Base-by-base conservation (phyloP, 1,140 invertebrate species). In the Drosophila repleta region DNA sequence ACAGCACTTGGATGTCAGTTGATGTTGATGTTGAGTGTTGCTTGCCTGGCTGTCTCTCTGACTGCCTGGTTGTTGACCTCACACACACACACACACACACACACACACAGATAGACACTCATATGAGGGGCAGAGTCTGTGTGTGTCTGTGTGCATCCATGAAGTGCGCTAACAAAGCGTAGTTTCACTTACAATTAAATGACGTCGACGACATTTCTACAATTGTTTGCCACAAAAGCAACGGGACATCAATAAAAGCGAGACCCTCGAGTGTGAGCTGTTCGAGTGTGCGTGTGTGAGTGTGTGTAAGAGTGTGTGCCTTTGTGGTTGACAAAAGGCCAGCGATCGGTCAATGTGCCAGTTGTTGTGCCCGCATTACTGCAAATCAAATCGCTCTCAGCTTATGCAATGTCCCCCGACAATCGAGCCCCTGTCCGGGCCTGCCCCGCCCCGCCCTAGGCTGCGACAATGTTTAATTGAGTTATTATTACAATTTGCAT, bases 121-220 rank as follows among this genome's bases (percentile, higher is more conserved):
- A 45, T 39, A 45, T 37, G 65, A 61, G 62, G 60, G 41, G 39
- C 29, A 29, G 29, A 8, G 29, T 29, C 45, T 24, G 37, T 26
- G 18, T 43, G 52, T 20, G 41, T 45, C 18, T 21, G 43, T 46
- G 43, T 35, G 8, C 24, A 37, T n/a, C 11, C 46, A 20, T 60
- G 69, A 55, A 72, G 62, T 81, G 48, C 60, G 62, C 64, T 68
- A 85, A 83, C 77, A 85, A 80, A 84, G 78, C 70, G 58, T 81
- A 85, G 82, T 87, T 88, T 87, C 82, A 87, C 82, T 87, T 87
- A 87, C 82, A 87, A 87, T 87, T 87, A 87, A 87, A 81, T 87
- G 83, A 87, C 81, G 68, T 76, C 82, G 82, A 73, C 73, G 82
- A 76, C 82, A 87, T 88, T 80, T 78, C 70, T 74, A 82, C 82